Evolutionary conservation across 1,140 invertebrate genomes (phyloP).

Genomic region (Cherax quadricarinatus): DNA sequence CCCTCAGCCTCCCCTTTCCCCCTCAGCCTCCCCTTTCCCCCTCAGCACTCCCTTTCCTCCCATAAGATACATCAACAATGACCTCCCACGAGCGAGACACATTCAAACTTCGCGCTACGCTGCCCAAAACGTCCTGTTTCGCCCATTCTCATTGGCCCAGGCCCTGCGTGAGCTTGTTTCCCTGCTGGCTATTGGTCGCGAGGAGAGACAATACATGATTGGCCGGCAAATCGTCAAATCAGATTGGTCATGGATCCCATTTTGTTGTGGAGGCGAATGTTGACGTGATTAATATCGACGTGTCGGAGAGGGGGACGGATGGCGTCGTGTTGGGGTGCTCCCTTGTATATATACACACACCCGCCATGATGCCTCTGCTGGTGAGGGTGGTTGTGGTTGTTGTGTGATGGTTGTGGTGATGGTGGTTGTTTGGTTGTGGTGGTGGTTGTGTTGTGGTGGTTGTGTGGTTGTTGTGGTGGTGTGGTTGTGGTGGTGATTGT

Average conservation of each 20-base stretch:
- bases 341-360: too few species aligned
- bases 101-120: conserved; percentile 31
- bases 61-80: background rate
- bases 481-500: too few species aligned
- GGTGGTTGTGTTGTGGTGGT: too few species aligned
- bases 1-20: background rate
- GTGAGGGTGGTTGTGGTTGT: too few species aligned
- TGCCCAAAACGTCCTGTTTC: background rate
- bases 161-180: background rate
- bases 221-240: conserved; percentile 48
- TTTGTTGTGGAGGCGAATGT: conserved; percentile 39
- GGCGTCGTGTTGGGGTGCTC: background rate
- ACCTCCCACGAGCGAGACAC: background rate
- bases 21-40: background rate
- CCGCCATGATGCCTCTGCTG: background rate
- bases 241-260: conserved; percentile 54
- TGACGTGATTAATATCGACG: conserved; percentile 45
- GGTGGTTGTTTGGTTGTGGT: too few species aligned
- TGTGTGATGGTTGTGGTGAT: too few species aligned
- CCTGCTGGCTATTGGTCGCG: conserved; percentile 3
- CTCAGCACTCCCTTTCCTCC: too few species aligned
- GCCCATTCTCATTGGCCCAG: background rate
- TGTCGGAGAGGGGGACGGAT: background rate
- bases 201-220: conserved; percentile 25
- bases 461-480: too few species aligned